Conservation (phyloP, 2,797 vertebrate genomes). For the Amblyraja radiata region DNA sequence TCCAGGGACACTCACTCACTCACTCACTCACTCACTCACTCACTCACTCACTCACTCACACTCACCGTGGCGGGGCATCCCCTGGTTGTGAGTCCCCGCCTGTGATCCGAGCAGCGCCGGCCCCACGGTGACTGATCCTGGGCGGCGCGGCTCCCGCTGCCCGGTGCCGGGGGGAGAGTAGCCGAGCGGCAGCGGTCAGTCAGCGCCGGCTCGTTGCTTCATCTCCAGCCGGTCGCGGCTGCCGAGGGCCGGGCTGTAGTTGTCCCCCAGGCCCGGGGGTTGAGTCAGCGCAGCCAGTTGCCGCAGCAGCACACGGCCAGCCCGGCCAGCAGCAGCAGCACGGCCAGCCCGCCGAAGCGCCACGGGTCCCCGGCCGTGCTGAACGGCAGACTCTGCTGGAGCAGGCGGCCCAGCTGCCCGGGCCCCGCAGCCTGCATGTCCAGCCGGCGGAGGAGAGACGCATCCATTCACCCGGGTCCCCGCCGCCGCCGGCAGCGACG, state of each 20-base stretch:
- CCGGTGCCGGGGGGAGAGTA: too few species aligned
- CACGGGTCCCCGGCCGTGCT: not conserved
- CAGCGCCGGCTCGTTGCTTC: not conserved
- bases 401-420: rapidly evolving
- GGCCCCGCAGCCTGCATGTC: not conserved
- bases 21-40: too few species aligned
- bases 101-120: too few species aligned
- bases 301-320: not conserved
- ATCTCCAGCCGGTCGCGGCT: not conserved
- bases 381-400: not conserved
- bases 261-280: not conserved
- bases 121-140: too few species aligned
- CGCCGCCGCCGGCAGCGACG: too few species aligned
- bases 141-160: not conserved
- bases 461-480: too few species aligned
- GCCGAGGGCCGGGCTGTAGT: not conserved
- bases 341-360: not conserved
- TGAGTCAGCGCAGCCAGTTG: not conserved
- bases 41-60: too few species aligned
- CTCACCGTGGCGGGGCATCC: too few species aligned
- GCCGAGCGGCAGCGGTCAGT: too few species aligned
- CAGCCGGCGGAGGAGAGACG: too few species aligned
- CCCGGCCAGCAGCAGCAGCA: not conserved
- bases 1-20: too few species aligned
- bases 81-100: too few species aligned